Evolutionary conservation across 2,888 invertebrate genomes (phyloP), one percentile per base, ranked within the genome.

Genomic region (Drosophila leonis): DNA sequence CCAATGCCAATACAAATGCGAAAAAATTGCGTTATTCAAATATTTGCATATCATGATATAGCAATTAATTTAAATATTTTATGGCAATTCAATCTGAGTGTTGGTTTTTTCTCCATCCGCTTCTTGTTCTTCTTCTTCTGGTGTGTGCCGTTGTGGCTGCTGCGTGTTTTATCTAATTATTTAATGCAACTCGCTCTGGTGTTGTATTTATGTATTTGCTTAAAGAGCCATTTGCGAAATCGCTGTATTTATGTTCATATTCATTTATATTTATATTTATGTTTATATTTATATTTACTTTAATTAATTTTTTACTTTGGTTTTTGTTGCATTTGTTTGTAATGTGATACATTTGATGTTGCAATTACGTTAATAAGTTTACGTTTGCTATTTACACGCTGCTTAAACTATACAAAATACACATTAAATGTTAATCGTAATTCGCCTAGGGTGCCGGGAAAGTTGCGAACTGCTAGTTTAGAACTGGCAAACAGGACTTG

Each of bases 11-110:
- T 9, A 15, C 20, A 13, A 20, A 15, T 7, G 29, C n/a, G 75
- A 48, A 71, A 59, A 74, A 84, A 74, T 59, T 66, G 63, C 69
- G 62, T 39, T 55, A 54, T 35, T 62, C 52, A 85, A 85, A 86
- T 75, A 86, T 75, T 86, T 83, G 74, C 82, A 29, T 54, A 39
- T 54, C 54, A 75, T 81, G 72, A 80, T 78, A 74, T 86, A 75
- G 49, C 81, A 83, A 84, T 83, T 80, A 86, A 83, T 80, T 83
- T 74, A 51, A 75, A 75, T 80, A 75, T 86, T 80, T 83, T 78
- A 88, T 70, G 54, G 54, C 41, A 67, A 51, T 59, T 69, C 46
- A 55, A 75, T 66, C 27, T n/a, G 49, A 51, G 35, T 44, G 18
- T 4, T 15, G 13, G 4, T 24, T 71, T 37, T 41, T 48, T 10